phyloP scores from a whole-genome alignment of 2,113 vertebrate species.

The Peromyscus maniculatus region DNA sequence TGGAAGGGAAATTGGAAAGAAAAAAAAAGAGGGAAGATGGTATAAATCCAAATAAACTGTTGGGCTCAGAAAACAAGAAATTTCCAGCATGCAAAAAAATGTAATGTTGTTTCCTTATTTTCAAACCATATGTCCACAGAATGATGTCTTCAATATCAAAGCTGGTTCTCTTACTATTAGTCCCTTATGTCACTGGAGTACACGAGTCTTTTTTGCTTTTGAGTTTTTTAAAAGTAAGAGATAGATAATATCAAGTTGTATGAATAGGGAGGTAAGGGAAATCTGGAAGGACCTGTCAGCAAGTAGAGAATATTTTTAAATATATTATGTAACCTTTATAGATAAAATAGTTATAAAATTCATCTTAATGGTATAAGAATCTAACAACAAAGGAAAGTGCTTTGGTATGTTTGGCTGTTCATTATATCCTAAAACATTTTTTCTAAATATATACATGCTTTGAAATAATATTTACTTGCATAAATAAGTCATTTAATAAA shows the following conservation, averaged over 20 bases:
- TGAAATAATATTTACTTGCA: neutral
- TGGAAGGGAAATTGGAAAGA: neutral
- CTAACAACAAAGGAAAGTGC: neutral
- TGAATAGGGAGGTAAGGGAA: neutral
- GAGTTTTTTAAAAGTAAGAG: neutral
- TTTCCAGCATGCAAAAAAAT: neutral
- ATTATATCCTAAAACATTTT: neutral
- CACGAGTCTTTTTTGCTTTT: neutral
- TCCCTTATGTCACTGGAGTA: neutral
- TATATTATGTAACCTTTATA: neutral
- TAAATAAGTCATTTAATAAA: neutral
- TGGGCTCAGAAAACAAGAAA: neutral
- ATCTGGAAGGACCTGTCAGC: neutral
- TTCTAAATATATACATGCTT: neutral
- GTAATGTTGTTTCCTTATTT: neutral
- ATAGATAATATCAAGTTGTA: neutral
- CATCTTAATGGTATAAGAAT: neutral
- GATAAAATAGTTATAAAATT: neutral
- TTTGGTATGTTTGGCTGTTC: fast-evolving
- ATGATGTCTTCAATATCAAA: neutral
- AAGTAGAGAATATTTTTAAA: neutral
- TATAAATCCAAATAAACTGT: neutral
- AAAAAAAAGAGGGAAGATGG: neutral
- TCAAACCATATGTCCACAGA: neutral
- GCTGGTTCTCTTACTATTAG: neutral